A percentile compares a stretch with the other conserved stretches of the same genome.
These are phyloP conservation scores for Mormoops blainvillei DNA, from an alignment of 2,113 vertebrate genomes.

Conservation along the genomic window DNA sequence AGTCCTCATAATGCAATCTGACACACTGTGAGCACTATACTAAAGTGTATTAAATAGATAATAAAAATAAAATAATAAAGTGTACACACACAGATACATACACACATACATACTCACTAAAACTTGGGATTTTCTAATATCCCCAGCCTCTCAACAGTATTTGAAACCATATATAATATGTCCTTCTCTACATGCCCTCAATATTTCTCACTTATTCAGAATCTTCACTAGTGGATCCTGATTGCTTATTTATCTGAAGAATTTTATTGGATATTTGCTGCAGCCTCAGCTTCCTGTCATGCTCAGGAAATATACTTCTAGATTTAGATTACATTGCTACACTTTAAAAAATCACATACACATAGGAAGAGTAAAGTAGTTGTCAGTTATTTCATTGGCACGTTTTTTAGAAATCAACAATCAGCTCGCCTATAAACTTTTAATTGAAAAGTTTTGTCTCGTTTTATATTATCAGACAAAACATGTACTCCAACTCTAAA, in stretches of 20 bases:
- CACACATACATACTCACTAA: neutral
- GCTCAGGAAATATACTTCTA: neutral
- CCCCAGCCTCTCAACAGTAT: neutral
- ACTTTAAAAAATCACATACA: neutral
- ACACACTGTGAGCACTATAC: neutral
- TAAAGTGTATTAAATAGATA: neutral
- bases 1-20: neutral
- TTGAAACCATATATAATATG: neutral
- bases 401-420: constrained; percentile 55
- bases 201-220: neutral
- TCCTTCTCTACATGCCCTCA: neutral
- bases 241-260: neutral
- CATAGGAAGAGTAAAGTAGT: neutral
- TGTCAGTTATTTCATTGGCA: neutral
- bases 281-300: neutral
- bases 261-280: neutral
- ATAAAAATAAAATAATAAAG: neutral
- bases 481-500: constrained; percentile 63
- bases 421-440: constrained; percentile 36
- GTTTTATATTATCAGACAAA: constrained; percentile 70
- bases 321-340: neutral
- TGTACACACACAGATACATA: neutral
- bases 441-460: constrained; percentile 64
- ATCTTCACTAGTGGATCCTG: neutral
- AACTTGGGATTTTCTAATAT: neutral